Conservation (phyloP, 2,888 invertebrate genomes). For the Nemoura dubitans region DNA sequence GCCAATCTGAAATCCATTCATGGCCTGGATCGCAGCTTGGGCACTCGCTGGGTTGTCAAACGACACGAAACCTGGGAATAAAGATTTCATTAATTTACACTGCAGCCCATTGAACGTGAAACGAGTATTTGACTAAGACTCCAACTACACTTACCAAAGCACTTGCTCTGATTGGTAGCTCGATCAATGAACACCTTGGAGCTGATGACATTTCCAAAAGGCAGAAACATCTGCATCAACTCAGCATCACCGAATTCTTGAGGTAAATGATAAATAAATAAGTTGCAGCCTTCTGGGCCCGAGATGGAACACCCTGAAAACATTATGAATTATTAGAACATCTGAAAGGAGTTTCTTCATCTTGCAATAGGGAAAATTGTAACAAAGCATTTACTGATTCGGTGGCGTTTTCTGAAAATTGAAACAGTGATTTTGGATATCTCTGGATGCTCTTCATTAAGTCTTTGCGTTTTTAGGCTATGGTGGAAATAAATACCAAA, state of each 20-base stretch:
- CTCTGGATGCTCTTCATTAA: too few relatives aligned
- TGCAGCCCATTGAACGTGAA: too few relatives aligned
- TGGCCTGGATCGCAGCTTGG: constrained; percentile 98
- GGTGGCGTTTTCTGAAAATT: too few relatives aligned
- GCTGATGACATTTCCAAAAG: constrained; percentile 99
- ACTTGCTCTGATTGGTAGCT: constrained; percentile 99
- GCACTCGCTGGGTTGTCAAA: constrained; percentile 99
- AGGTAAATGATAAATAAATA: constrained; percentile 99
- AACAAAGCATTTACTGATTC: too few relatives aligned
- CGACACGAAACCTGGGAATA: constrained; percentile 91
- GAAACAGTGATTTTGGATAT: too few relatives aligned
- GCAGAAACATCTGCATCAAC: constrained; percentile 99
- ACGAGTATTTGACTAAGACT: too few relatives aligned
- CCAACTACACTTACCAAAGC: constrained; percentile 84
- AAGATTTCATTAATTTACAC: not conserved
- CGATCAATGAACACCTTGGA: constrained; percentile 99
- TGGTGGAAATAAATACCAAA: too few relatives aligned
- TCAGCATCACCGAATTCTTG: constrained; percentile 99
- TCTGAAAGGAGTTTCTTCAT: too few relatives aligned
- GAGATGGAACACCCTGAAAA: constrained; percentile 89
- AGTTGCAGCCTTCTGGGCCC: constrained; percentile 99
- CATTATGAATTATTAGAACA: constrained; percentile 26
- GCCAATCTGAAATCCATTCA: constrained; percentile 99
- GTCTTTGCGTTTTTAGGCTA: too few relatives aligned
- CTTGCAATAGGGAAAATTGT: too few relatives aligned